phyloP scores from a whole-genome alignment of 2,797 vertebrate species.

The Aldrovandia affinis region DNA sequence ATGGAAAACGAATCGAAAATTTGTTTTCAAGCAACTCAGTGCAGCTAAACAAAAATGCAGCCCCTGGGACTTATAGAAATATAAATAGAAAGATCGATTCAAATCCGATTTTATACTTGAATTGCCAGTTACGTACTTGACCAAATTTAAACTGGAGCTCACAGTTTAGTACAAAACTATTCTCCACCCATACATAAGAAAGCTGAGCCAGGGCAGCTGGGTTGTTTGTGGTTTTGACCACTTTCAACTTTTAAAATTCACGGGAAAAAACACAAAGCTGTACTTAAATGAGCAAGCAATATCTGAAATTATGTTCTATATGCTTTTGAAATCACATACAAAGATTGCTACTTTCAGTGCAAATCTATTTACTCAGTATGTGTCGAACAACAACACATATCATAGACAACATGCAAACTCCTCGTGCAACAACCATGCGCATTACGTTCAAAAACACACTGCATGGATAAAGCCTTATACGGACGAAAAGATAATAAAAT shows the following conservation, averaged over 20 bases:
- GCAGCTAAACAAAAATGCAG: constrained; percentile 6
- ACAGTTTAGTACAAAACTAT: not conserved
- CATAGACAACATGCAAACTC: constrained; percentile 41
- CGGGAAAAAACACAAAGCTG: constrained; percentile 10
- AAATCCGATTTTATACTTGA: constrained; percentile 4
- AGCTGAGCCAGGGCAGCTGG: not conserved
- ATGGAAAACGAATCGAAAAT: not conserved
- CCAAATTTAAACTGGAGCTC: constrained; percentile 1
- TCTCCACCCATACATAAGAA: constrained; percentile 11
- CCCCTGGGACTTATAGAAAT: not conserved
- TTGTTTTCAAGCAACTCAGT: not conserved
- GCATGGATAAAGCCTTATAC: not conserved
- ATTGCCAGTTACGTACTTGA: not conserved
- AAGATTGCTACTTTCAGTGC: constrained; percentile 29
- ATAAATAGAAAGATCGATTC: not conserved
- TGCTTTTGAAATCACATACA: constrained; percentile 24
- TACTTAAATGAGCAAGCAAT: constrained; percentile 23
- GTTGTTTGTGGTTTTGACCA: not conserved
- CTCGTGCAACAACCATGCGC: constrained; percentile 45
- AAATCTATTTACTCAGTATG: not conserved
- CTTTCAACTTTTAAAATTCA: not conserved
- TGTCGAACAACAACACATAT: constrained; percentile 28
- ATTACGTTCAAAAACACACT: constrained; percentile 28
- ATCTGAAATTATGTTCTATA: constrained; percentile 13
- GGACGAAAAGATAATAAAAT: not conserved